phyloP scores from a whole-genome alignment of 2,113 vertebrate species.

The Panthera leo region DNA sequence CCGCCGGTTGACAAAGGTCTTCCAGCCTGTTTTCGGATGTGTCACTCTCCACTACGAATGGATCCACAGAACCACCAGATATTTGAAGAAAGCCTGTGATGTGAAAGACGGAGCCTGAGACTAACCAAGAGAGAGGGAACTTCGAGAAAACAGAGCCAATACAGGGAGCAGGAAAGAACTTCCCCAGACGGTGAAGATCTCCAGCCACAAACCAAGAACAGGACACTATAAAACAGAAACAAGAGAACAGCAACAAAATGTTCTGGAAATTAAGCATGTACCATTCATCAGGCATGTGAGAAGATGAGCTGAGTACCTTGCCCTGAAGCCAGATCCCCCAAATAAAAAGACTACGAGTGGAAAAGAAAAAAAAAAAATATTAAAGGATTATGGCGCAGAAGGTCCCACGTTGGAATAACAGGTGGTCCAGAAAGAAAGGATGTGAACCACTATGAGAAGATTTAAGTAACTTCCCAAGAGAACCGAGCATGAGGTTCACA shows the following conservation, averaged over 20 bases:
- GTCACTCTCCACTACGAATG: background rate
- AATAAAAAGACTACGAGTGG: background rate
- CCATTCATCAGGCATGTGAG: background rate
- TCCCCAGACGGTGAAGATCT: background rate
- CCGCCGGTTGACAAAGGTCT: background rate
- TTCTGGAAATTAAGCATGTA: background rate
- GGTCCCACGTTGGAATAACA: background rate
- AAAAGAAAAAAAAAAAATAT: background rate
- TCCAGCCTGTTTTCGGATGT: background rate
- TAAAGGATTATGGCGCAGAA: background rate
- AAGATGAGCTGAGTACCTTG: background rate
- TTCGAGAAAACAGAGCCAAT: background rate
- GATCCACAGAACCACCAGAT: background rate
- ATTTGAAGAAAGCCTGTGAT: background rate
- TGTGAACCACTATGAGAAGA: background rate
- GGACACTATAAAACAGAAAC: background rate
- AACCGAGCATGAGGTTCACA: fast-evolving
- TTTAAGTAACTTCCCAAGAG: background rate
- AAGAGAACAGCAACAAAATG: background rate
- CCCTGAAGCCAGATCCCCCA: background rate
- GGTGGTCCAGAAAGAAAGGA: background rate
- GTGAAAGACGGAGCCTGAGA: background rate
- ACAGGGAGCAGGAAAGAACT: background rate
- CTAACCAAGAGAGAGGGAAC: background rate
- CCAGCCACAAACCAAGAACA: background rate